Evolutionary conservation across 35 echinoderm and acorn worm species (phyloP).

Genomic region (Stichopus chloronotus): DNA sequence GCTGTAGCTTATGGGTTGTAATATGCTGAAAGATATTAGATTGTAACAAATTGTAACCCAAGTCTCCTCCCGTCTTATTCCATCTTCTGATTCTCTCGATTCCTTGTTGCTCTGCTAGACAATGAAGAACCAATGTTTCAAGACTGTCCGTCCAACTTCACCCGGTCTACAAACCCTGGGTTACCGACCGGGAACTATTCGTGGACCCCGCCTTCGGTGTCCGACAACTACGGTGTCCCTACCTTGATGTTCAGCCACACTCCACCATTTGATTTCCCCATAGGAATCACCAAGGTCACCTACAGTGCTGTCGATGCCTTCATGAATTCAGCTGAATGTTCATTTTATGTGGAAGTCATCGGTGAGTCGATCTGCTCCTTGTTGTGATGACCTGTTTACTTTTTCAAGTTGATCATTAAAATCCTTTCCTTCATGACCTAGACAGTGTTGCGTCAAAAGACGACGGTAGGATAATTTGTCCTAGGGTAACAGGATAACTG

Average conservation of each 20-base stretch:
- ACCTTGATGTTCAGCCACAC: constrained; percentile 1
- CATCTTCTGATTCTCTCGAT: too few species aligned
- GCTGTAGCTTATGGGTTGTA: too few species aligned
- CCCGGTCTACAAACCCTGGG: background rate
- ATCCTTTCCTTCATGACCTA: too few species aligned
- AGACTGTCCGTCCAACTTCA: background rate
- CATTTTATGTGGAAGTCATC: constrained; percentile 57
- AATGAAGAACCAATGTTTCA: background rate
- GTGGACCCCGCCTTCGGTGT: constrained; percentile 49
- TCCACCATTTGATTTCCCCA: constrained; percentile 7
- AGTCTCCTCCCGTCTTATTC: too few species aligned
- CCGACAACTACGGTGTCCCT: constrained; percentile 59
- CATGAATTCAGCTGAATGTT: constrained; percentile 44
- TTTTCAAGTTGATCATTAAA: too few species aligned
- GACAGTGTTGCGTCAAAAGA: too few species aligned
- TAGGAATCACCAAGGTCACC: constrained; percentile 52
- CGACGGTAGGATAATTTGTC: too few species aligned
- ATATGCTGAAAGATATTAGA: too few species aligned
- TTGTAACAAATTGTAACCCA: too few species aligned
- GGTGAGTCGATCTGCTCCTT: background rate
- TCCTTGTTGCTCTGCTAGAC: background rate
- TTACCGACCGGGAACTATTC: background rate
- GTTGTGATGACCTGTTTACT: too few species aligned
- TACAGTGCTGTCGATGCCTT: constrained; percentile 54
- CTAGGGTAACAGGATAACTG: too few species aligned